Evolutionary conservation across 1,140 invertebrate genomes (phyloP).

Genomic region (Globodera ellingtonae): DNA sequence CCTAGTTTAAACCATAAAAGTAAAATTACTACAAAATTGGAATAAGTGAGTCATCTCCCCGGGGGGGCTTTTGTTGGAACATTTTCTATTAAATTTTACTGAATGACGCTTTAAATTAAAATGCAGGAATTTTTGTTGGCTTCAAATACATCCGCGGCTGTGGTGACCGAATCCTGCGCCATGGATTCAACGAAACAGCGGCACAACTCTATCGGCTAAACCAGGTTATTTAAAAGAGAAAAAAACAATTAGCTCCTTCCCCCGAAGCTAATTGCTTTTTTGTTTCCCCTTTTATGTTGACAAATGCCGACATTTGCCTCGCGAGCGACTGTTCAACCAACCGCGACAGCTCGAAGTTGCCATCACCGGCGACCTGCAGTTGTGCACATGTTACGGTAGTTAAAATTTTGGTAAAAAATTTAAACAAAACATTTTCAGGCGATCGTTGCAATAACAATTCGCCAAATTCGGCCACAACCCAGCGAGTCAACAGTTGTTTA

Average conservation of each 20-base stretch:
- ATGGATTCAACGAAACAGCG: conserved; percentile 60
- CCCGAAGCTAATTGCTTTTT: conserved; percentile 9
- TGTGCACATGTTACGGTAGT: conserved; percentile 39
- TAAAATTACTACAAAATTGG: no score
- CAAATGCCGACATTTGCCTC: conserved; percentile 53
- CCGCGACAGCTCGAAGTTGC: conserved; percentile 37
- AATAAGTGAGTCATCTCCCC: no score
- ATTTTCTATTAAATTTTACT: conserved; percentile 4
- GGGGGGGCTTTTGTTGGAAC: no score
- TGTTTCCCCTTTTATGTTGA: conserved; percentile 45
- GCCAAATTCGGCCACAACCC: not conserved
- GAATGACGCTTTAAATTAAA: conserved; percentile 2
- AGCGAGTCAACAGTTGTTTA: not conserved
- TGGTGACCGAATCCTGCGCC: conserved; percentile 51
- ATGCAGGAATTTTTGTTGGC: conserved; percentile 60
- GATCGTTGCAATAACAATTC: conserved; percentile 1
- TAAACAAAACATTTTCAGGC: not conserved
- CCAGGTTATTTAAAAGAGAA: conserved; percentile 36
- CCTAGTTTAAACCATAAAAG: no score
- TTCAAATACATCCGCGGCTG: conserved; percentile 64
- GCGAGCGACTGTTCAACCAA: conserved; percentile 55
- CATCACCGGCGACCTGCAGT: conserved; percentile 48
- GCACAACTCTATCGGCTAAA: conserved; percentile 61
- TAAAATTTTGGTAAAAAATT: not conserved
- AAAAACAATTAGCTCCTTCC: not conserved